Evolutionary conservation across 2,888 invertebrate species (phyloP), one percentile per base, ranked within the genome.

Genomic region (Sialis lutaria): DNA sequence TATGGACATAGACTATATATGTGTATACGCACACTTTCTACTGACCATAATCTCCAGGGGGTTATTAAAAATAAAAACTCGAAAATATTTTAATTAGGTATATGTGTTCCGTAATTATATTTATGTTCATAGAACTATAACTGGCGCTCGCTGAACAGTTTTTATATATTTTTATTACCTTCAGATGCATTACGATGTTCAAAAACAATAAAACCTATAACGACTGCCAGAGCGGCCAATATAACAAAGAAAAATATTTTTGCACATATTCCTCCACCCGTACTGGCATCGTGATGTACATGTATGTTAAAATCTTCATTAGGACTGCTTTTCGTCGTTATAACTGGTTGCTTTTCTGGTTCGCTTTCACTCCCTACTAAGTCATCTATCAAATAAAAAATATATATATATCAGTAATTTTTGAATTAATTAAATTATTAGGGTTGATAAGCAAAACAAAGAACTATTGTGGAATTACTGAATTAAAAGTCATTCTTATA

Each of bases 191-290:
- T 87, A 59, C 84, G 75, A 61, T 86, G 82, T 66, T 87, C 85
- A 49, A 82, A 65, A 55, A 87, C 82, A 50, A 87, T 85, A 45
- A 88, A 64, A 49, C 83, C 84, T 60, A 87, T 75, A 49, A 86
- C 72, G 42, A 80, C 77, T 50, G 81, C 64, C 33, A 89, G 71
- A 47, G 80, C 73, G 44, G 79, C 78, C 53, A 88, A 70, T 31
- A 89, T 65, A 2, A 77, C 67, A 59, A 88, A 86, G 64, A 89
- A 89, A 56, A 88, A 74, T 48, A 88, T 70, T 67, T 86, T 86
- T 34, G 87, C 84, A 64, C 85, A 86, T 73, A 84, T 79, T 59
- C 86, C 84, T 33, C 87, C 88, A 40, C 86, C 86, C 10, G 84
- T 82, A 41, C 77, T 77, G 55, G 74, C 77, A 40, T 87, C 85